Conservation (phyloP, 1,140 invertebrate species). For the Drosophila azteca region DNA sequence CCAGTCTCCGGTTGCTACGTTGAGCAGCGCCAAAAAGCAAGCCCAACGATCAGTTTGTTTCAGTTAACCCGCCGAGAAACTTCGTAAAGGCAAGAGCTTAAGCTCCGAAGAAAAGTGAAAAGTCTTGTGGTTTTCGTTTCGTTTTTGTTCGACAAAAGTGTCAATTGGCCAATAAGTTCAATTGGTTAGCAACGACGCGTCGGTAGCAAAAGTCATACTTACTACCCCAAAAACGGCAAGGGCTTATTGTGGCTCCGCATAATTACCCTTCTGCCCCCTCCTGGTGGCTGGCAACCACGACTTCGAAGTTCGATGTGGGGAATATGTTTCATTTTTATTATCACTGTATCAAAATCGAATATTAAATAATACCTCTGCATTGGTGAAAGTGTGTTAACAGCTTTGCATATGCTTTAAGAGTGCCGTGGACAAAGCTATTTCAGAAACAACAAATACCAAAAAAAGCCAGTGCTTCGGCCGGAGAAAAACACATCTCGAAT, state of each 20-base stretch:
- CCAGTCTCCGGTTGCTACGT: slow-evolving; percentile 10
- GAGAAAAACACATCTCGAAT: slow-evolving; percentile 4
- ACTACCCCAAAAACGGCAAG: slow-evolving; percentile 15
- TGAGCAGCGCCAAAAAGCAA: slow-evolving; percentile 38
- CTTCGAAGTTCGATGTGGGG: neutral
- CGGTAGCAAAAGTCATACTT: neutral
- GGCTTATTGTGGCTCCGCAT: neutral
- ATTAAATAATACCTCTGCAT: slow-evolving; percentile 71
- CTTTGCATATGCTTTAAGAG: slow-evolving; percentile 51
- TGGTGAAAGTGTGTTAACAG: slow-evolving; percentile 76
- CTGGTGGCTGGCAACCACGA: neutral
- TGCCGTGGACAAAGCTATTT: slow-evolving; percentile 42
- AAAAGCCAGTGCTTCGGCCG: neutral
- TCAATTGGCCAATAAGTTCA: slow-evolving; percentile 23
- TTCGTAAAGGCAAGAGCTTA: slow-evolving; percentile 18
- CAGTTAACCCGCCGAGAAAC: slow-evolving; percentile 50
- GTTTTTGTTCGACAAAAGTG: slow-evolving; percentile 27
- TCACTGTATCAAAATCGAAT: slow-evolving; percentile 32
- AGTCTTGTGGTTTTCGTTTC: slow-evolving; percentile 22
- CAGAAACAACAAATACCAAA: slow-evolving; percentile 12
- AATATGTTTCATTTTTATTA: slow-evolving; percentile 51
- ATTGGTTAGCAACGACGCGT: slow-evolving; percentile 1
- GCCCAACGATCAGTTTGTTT: slow-evolving; percentile 36
- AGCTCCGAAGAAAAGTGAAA: slow-evolving; percentile 45
- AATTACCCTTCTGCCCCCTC: neutral